Evolutionary conservation across 2,797 vertebrate species (phyloP).

Genomic region (Eulemur rubriventer): DNA sequence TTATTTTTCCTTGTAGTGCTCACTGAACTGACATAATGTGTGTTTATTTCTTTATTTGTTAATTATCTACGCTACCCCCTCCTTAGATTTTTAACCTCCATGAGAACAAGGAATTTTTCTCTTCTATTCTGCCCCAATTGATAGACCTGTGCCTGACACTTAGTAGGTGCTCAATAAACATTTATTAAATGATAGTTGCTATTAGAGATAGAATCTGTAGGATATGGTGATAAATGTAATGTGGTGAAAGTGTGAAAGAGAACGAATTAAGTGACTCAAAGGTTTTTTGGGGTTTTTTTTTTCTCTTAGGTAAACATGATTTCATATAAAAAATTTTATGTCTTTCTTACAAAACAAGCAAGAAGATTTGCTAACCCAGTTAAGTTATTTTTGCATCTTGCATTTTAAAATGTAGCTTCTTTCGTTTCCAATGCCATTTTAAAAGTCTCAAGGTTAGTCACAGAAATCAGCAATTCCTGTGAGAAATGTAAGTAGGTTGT

Average conservation of each 20-base stretch:
- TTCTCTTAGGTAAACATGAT: not conserved
- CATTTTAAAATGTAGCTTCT: conserved; percentile 14
- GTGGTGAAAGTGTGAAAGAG: not conserved
- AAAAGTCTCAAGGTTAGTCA: conserved; percentile 14
- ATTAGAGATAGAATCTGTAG: not conserved
- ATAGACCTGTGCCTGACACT: not conserved
- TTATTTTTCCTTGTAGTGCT: not conserved
- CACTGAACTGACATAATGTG: not conserved
- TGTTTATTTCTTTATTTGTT: not conserved
- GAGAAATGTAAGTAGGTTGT: conserved; percentile 23
- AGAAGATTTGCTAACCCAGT: not conserved
- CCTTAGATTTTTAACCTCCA: not conserved
- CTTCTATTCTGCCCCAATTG: not conserved
- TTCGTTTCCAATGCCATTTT: not conserved
- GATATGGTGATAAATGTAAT: not conserved
- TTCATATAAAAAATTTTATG: not conserved
- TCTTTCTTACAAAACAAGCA: conserved; percentile 1
- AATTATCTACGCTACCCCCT: not conserved
- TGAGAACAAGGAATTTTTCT: not conserved
- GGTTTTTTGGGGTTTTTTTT: not conserved
- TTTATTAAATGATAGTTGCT: not conserved
- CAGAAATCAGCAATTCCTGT: not conserved
- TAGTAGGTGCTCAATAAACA: not conserved
- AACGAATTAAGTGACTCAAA: not conserved
- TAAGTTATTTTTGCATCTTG: conserved; percentile 44